Conservation (phyloP, 2,888 invertebrate species). For the Calliscelio sp. region DNA sequence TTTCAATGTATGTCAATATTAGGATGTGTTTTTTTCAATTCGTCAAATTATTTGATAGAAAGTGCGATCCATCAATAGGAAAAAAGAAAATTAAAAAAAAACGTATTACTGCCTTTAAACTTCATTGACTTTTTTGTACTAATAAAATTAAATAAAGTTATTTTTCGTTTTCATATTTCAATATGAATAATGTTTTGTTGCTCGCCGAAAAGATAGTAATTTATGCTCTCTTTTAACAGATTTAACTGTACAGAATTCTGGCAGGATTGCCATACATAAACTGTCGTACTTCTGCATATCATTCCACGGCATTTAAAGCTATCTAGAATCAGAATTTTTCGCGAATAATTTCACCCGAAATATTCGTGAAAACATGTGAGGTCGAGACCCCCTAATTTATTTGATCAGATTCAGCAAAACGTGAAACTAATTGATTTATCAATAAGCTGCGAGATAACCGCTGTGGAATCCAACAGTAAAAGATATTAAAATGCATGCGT, state of each 20-base stretch:
- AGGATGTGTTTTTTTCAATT: conserved; percentile 6
- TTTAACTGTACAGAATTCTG: no score
- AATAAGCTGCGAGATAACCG: conserved; percentile 57
- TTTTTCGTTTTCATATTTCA: not conserved
- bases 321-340: conserved; percentile 20
- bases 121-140: not conserved
- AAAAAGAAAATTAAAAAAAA: conserved; percentile 19
- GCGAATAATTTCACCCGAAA: conserved; percentile 15
- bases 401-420: conserved; percentile 46
- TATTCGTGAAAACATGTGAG: conserved; percentile 29
- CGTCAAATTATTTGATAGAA: conserved; percentile 16
- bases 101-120: not conserved
- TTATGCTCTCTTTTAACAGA: no score
- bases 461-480: conserved; percentile 56
- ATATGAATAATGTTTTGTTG: no score
- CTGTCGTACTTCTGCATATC: no score
- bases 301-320: not conserved
- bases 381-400: conserved; percentile 49
- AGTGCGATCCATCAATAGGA: conserved; percentile 24
- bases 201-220: no score
- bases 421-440: conserved; percentile 67
- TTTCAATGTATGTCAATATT: not conserved
- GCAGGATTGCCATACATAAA: no score
- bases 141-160: not conserved
- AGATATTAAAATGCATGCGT: conserved; percentile 45